These are phyloP conservation scores for Aythya baeri DNA, from an alignment of 2,113 vertebrate genomes.

Conservation along the genomic window DNA sequence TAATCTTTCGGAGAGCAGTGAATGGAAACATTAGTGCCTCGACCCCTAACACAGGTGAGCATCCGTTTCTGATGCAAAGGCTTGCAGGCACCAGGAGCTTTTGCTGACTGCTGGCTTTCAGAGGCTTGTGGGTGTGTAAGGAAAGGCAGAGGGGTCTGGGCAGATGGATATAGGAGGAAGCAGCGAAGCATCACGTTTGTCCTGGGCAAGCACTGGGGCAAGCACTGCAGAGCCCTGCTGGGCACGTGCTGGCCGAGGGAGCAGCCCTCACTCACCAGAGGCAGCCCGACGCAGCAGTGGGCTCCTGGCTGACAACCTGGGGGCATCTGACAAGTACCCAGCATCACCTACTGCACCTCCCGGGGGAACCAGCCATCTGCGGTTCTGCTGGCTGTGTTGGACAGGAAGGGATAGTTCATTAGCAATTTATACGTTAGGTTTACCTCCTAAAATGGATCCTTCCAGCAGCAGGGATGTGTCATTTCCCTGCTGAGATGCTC, in stretches of 20 bases:
- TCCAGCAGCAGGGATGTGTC: slow-evolving; percentile 29
- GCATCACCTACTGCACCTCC: slow-evolving; percentile 42
- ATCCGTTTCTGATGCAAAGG: background rate
- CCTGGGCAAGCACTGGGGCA: background rate
- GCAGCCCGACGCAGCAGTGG: background rate
- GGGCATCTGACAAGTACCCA: background rate
- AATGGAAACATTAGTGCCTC: slow-evolving; percentile 3
- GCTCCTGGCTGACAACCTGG: slow-evolving; percentile 7
- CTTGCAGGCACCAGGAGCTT: background rate
- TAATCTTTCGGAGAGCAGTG: background rate
- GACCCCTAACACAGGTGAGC: background rate
- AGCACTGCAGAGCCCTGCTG: background rate
- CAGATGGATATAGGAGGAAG: background rate
- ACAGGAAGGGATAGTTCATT: slow-evolving; percentile 36
- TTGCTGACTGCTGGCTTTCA: slow-evolving; percentile 10
- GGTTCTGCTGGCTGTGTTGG: slow-evolving; percentile 13
- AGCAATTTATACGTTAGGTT: slow-evolving; percentile 41
- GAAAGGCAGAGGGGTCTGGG: background rate
- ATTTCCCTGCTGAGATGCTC: slow-evolving; percentile 31
- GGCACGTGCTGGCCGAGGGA: accelerated
- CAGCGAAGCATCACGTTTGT: accelerated
- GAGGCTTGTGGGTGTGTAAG: background rate
- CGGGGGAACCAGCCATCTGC: slow-evolving; percentile 43
- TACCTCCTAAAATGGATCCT: slow-evolving; percentile 37
- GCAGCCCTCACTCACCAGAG: background rate